A percentile compares a stretch with the other conserved stretches of the same genome.
phyloP scores from a whole-genome alignment of 2,113 vertebrate genomes.

The Pelecanoides urinatrix region DNA sequence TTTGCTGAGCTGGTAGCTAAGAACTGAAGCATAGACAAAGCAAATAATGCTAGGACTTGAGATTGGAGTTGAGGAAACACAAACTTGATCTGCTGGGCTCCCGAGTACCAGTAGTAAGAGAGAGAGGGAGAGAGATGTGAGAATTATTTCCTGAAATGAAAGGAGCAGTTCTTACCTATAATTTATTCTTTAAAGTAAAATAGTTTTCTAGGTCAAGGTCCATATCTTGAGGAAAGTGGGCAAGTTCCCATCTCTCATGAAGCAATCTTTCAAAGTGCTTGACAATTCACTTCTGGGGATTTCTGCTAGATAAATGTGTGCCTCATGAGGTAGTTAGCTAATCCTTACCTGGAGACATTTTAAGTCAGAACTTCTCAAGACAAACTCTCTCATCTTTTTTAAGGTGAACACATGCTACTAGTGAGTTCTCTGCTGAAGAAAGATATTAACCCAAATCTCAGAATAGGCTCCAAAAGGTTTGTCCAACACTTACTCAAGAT shows the following conservation, averaged over 20 bases:
- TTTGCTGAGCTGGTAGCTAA: neutral
- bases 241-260: neutral
- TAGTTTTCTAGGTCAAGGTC: neutral
- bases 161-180: neutral
- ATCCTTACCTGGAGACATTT: neutral
- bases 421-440: neutral
- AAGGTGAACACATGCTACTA: accelerated
- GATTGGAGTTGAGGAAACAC: neutral
- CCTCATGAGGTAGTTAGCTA: neutral
- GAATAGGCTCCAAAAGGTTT: neutral
- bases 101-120: neutral
- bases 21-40: neutral
- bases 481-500: neutral
- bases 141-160: neutral
- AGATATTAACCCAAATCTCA: neutral
- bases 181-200: neutral
- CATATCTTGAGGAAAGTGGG: neutral
- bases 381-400: neutral
- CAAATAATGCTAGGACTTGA: neutral
- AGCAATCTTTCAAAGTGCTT: neutral
- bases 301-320: neutral
- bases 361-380: neutral
- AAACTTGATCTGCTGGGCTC: neutral
- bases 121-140: neutral
- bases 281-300: neutral